Percentiles rank a stretch among this genome's conserved stretches.
phyloP scores from a whole-genome alignment of 2,113 vertebrate genomes.

The Pimephales promelas region DNA sequence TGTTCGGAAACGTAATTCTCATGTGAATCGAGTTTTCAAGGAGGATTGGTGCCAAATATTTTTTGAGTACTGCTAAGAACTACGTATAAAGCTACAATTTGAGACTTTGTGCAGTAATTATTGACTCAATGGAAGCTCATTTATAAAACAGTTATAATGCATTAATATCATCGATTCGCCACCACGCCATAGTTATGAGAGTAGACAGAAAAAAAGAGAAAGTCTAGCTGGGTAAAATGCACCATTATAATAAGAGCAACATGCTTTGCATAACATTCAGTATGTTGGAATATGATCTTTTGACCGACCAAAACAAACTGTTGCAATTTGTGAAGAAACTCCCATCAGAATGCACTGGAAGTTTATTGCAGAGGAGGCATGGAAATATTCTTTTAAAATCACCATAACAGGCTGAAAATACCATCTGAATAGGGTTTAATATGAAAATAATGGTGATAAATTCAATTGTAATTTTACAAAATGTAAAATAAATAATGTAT shows the following conservation, averaged over 20 bases:
- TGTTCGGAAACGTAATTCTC: background rate
- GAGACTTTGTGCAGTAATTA: background rate
- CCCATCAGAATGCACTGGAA: background rate
- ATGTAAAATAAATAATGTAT: background rate
- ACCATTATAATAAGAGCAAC: background rate
- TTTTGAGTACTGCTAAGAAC: background rate
- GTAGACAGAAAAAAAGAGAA: background rate
- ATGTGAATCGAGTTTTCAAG: background rate
- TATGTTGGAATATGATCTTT: background rate
- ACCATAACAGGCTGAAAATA: background rate
- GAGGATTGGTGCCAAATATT: background rate
- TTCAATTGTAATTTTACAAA: background rate
- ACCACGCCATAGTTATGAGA: background rate
- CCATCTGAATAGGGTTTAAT: background rate
- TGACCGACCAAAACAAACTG: background rate
- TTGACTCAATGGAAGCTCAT: background rate
- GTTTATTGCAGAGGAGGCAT: background rate
- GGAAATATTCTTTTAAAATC: background rate
- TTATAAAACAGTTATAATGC: background rate
- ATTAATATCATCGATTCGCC: too few species aligned
- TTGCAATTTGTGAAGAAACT: background rate
- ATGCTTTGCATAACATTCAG: background rate
- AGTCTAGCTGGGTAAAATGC: background rate
- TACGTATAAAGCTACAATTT: background rate
- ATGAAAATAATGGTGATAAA: background rate